A percentile compares a stretch with the other conserved stretches of the same genome.
These are phyloP conservation scores for Planiliza haematocheilus DNA, from an alignment of 2,113 vertebrate species.

Conservation along the genomic window DNA sequence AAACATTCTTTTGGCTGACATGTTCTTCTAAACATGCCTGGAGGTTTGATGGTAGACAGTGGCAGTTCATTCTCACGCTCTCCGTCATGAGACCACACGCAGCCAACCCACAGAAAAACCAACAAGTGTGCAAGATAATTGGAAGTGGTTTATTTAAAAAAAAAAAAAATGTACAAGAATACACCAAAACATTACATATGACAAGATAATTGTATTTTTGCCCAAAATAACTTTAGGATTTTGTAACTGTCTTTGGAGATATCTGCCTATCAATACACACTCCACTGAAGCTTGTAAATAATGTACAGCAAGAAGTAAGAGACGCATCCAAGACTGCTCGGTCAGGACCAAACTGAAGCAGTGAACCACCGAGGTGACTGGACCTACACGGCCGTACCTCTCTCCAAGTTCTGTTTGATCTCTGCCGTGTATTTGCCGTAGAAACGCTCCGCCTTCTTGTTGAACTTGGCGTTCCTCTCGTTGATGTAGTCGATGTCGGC, in stretches of 20 bases:
- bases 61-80: constrained; percentile 61
- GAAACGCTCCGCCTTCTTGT: constrained; percentile 98
- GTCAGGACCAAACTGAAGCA: neutral
- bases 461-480: constrained; percentile 98
- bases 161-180: constrained; percentile 39
- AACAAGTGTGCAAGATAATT: constrained; percentile 36
- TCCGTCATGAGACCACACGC: constrained; percentile 61
- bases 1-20: constrained; percentile 49
- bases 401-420: constrained; percentile 98
- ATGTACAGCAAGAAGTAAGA: neutral
- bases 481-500: constrained; percentile 98
- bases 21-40: constrained; percentile 37
- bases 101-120: constrained; percentile 30
- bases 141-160: constrained; percentile 68
- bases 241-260: neutral
- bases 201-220: neutral
- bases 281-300: neutral
- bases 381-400: constrained; percentile 92
- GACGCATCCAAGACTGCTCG: neutral
- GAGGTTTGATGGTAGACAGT: constrained; percentile 36
- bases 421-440: constrained; percentile 98
- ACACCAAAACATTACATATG: constrained; percentile 9
- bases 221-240: neutral
- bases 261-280: neutral
- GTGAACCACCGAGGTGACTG: neutral